Conservation (phyloP, 2,113 vertebrate species). For the Zapus hudsonius region DNA sequence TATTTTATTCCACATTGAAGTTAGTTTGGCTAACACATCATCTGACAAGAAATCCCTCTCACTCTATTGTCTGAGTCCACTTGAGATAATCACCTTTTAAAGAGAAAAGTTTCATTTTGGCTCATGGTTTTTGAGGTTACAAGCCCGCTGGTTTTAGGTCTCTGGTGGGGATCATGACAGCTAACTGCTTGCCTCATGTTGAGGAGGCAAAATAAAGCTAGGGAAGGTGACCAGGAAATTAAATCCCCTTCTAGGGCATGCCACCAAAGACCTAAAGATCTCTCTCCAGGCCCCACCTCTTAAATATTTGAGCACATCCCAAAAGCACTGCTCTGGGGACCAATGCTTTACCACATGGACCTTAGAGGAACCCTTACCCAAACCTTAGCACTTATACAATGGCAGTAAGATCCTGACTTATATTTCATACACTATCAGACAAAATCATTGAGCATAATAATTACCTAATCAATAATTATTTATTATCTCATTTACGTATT, state of each 20-base stretch:
- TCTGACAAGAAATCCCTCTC: not conserved
- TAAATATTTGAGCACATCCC: not conserved
- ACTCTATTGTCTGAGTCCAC: not conserved
- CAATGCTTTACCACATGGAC: not conserved
- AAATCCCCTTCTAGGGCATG: not conserved
- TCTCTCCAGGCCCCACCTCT: not conserved
- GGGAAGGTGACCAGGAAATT: not conserved
- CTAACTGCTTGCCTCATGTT: not conserved
- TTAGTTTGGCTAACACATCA: not conserved
- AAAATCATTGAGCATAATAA: not conserved
- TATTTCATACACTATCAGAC: constrained; percentile 16
- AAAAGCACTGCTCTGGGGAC: not conserved
- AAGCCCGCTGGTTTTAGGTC: not conserved
- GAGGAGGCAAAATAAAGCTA: not conserved
- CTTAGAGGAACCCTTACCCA: not conserved
- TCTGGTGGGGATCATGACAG: too few species aligned
- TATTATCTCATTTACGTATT: not conserved
- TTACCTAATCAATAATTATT: not conserved
- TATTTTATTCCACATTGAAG: not conserved
- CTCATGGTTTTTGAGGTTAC: too few species aligned
- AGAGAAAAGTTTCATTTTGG: not conserved
- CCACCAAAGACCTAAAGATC: not conserved
- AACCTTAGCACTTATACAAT: not conserved
- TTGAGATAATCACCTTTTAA: not conserved
- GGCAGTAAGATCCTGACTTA: not conserved